A percentile compares a stretch with the other conserved stretches of the same genome.
Evolutionary conservation across 2,888 invertebrate species (phyloP).

Genomic region (Myopa testacea): DNA sequence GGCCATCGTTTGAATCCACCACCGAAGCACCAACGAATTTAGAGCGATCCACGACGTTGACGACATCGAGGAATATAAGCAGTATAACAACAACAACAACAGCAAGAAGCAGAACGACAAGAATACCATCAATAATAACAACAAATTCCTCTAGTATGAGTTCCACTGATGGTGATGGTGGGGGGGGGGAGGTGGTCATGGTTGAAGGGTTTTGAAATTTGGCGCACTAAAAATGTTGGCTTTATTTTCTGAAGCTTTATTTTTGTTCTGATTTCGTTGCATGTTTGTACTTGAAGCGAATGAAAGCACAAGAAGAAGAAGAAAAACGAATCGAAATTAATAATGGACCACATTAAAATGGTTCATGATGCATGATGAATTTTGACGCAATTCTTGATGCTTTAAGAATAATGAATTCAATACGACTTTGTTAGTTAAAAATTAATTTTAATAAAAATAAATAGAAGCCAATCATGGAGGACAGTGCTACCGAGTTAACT

Average conservation of each 20-base stretch:
- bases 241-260: neutral
- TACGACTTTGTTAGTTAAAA: too few relatives aligned
- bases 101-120: slow-evolving; percentile 21
- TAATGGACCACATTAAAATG: too few relatives aligned
- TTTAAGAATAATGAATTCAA: too few relatives aligned
- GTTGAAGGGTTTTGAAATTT: neutral
- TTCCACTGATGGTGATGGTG: slow-evolving; percentile 12
- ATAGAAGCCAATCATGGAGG: too few relatives aligned
- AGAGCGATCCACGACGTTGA: slow-evolving; percentile 46
- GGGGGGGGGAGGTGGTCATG: neutral
- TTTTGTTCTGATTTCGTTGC: slow-evolving; percentile 12
- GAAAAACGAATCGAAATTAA: too few relatives aligned
- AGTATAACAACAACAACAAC: slow-evolving; percentile 21
- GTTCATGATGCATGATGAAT: too few relatives aligned
- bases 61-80: slow-evolving; percentile 32
- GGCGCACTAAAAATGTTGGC: too few relatives aligned
- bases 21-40: slow-evolving; percentile 45
- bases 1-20: neutral
- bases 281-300: slow-evolving; percentile 5
- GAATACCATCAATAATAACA: slow-evolving; percentile 36
- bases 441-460: too few relatives aligned
- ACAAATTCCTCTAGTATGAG: slow-evolving; percentile 41
- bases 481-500: too few relatives aligned
- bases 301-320: too few relatives aligned
- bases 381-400: too few relatives aligned